These are phyloP conservation scores for Myotis pilosus DNA, from an alignment of 2,797 vertebrate species.

Conservation along the genomic window DNA sequence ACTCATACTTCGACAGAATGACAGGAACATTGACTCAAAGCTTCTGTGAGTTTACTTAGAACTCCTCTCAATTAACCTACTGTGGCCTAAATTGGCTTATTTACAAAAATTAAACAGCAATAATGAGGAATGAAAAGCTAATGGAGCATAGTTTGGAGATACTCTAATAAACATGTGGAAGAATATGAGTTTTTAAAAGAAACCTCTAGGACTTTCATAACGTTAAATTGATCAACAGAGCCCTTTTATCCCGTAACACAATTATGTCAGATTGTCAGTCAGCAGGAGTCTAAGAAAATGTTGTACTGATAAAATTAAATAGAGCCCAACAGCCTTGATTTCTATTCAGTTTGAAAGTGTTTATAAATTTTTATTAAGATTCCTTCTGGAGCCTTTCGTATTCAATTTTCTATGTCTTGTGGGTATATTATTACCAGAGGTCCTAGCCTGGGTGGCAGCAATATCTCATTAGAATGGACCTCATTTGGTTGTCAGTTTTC, in stretches of 20 bases:
- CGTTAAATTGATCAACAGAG: constrained; percentile 42
- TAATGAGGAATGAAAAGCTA: constrained; percentile 55
- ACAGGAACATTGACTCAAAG: neutral
- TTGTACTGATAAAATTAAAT: constrained; percentile 36
- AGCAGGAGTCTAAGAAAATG: constrained; percentile 49
- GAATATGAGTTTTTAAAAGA: neutral
- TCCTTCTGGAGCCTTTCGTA: constrained; percentile 56
- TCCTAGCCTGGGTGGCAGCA: neutral
- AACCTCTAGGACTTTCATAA: constrained; percentile 49
- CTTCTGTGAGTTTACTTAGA: neutral
- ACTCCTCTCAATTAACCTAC: neutral
- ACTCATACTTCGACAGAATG: neutral
- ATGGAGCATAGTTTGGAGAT: constrained; percentile 9
- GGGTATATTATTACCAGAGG: constrained; percentile 26
- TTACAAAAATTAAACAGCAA: neutral
- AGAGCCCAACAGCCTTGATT: constrained; percentile 3
- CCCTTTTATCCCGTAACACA: constrained; percentile 32
- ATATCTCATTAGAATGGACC: constrained; percentile 63
- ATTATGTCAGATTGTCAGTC: constrained; percentile 44
- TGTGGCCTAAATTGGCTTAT: constrained; percentile 7
- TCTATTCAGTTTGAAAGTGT: constrained; percentile 50
- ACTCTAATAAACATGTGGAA: constrained; percentile 19
- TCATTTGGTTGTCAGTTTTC: constrained; percentile 16
- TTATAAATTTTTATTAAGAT: constrained; percentile 54
- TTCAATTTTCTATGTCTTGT: neutral